phyloP scores from a whole-genome alignment of 2,113 vertebrate genomes.

The Axis porcinus region DNA sequence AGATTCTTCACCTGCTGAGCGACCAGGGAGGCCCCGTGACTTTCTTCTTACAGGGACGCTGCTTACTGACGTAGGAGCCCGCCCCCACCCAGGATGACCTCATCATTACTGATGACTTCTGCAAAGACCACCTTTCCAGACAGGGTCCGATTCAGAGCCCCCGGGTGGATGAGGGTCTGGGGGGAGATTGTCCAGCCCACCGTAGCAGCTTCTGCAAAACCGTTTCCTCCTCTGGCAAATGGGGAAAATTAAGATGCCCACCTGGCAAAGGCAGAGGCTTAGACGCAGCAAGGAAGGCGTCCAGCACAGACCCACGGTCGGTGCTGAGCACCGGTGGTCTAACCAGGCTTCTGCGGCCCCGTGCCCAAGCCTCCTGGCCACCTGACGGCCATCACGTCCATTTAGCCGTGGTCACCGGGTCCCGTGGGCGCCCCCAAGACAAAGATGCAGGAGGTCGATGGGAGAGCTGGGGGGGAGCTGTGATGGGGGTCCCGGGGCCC shows the following conservation, averaged over 20 bases:
- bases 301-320: not conserved
- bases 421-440: not conserved
- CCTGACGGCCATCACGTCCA: not conserved
- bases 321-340: accelerated
- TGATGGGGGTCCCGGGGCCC: not conserved
- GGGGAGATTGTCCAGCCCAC: not conserved
- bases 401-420: not conserved
- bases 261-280: not conserved
- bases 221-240: not conserved
- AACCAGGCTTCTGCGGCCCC: not conserved
- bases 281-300: not conserved
- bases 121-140: not conserved
- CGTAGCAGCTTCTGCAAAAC: not conserved
- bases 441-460: not conserved
- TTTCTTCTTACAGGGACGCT: not conserved
- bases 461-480: not conserved
- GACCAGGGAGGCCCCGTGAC: accelerated
- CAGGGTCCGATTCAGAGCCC: not conserved
- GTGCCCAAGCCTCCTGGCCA: not conserved
- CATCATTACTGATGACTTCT: not conserved
- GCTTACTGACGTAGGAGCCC: not conserved
- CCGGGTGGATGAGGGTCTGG: not conserved
- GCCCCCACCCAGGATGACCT: not conserved
- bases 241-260: not conserved
- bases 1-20: not conserved